Percentiles rank a stretch among this genome's conserved stretches.
phyloP scores from a whole-genome alignment of 2,888 invertebrate species.

The Embidobia sp. region DNA sequence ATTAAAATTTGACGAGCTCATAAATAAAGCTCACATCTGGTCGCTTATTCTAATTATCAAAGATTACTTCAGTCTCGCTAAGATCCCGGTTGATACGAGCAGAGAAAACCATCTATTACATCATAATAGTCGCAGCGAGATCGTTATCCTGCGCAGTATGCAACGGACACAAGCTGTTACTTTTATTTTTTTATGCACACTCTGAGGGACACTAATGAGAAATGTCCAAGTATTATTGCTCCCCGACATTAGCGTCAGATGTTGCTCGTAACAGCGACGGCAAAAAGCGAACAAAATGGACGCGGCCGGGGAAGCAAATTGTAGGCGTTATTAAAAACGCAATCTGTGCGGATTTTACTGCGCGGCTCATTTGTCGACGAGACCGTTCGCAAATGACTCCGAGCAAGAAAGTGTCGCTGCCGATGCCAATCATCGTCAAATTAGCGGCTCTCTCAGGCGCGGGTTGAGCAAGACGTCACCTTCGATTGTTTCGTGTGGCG shows the following conservation, averaged over 20 bases:
- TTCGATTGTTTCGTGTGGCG: conserved; percentile 15
- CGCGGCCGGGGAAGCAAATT: too few species aligned
- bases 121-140: conserved; percentile 60
- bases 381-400: conserved; percentile 12
- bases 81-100: conserved; percentile 48
- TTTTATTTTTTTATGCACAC: conserved; percentile 26
- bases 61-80: conserved; percentile 34
- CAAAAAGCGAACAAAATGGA: neutral
- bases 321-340: conserved; percentile 9
- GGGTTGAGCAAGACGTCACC: conserved; percentile 23
- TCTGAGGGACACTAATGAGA: conserved; percentile 53
- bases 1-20: conserved; percentile 23
- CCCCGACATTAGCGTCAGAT: conserved; percentile 42
- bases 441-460: conserved; percentile 23
- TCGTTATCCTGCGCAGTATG: conserved; percentile 64
- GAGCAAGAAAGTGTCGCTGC: too few species aligned
- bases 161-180: conserved; percentile 58
- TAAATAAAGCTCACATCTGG: conserved; percentile 23
- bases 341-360: conserved; percentile 14
- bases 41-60: conserved; percentile 47
- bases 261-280: conserved; percentile 13
- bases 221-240: conserved; percentile 46
- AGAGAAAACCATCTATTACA: conserved; percentile 55
- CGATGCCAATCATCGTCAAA: conserved; percentile 17
- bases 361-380: conserved; percentile 13